Evolutionary conservation across 2,113 vertebrate genomes (phyloP), one percentile per base, ranked within the genome.

Genomic region (Gracilinanus agilis): DNA sequence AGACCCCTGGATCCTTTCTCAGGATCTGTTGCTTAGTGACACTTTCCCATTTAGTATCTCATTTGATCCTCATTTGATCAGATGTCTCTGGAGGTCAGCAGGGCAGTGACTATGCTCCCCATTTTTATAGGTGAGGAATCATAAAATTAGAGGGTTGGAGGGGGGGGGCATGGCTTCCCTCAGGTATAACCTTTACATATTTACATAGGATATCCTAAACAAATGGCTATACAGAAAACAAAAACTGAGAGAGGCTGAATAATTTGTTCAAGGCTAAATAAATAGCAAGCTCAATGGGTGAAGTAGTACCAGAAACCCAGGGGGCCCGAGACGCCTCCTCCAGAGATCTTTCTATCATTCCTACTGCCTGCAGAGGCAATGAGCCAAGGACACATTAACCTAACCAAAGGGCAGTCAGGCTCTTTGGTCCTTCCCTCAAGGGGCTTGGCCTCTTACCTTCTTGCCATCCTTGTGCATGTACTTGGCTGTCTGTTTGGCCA

Each of bases 391-490:
- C 27, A 83, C 56, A 94, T 58, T 13, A 67, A 67, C 29, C 29
- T 13, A 34, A 34, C 11, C 27, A 34, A 19, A 90, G 54, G 25
- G 83, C 11, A 13, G 54, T 24, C 21, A 92, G 40, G 44, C 93
- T 44, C 93, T 27, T n/a, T 2, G n/a, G 54, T 24, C 61, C 44
- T 90, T 21, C 16, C 44, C 91, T 34, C 0, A 67, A 29, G 40
- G 8, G 24, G 6, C 4, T 54, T 10, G 29, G n/a, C 49, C 90
- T 40, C 44, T 98, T 96, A 99, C 99, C 99, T 99, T 99, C 96
- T 99, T 99, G 96, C 99, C 91, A 61, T 99, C 99, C 97, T 99
- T 99, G 97, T 99, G 99, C 98, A 99, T 98, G 95, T 99, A 99
- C 93, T 99, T 99, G 91, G 99, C 99, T 3, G 99, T 99, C 97